Evolutionary conservation across 1,140 invertebrate species (phyloP).

Genomic region (Condylostylus longicornis): DNA sequence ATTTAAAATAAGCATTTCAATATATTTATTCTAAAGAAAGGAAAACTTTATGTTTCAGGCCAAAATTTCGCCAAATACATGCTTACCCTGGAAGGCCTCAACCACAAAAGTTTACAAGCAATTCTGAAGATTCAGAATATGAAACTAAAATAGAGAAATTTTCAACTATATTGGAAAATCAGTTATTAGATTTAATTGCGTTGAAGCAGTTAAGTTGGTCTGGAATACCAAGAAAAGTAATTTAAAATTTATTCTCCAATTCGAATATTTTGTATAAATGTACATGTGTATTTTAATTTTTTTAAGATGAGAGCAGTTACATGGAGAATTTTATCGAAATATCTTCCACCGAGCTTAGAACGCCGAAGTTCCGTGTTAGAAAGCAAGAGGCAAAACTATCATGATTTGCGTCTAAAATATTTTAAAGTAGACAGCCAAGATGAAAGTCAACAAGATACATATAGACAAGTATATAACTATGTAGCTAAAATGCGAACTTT

Average conservation of each 20-base stretch:
- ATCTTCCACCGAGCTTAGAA: conserved; percentile 81
- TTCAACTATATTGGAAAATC: conserved; percentile 52
- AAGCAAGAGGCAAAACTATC: conserved; percentile 88
- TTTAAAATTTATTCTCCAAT: conserved; percentile 32
- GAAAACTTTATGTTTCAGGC: conserved; percentile 1
- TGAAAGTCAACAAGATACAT: conserved; percentile 84
- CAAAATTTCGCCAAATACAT: conserved; percentile 9
- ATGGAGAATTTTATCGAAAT: conserved; percentile 60
- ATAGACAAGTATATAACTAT: conserved; percentile 55
- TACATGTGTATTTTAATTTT: conserved; percentile 1
- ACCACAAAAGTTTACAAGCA: conserved; percentile 38
- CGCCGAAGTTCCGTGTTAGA: conserved; percentile 67
- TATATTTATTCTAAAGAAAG: too few species aligned
- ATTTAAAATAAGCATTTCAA: too few species aligned
- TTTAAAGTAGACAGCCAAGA: conserved; percentile 79
- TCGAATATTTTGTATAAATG: background rate
- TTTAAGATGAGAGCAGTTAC: conserved; percentile 43
- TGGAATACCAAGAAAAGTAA: conserved; percentile 75
- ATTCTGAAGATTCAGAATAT: conserved; percentile 45
- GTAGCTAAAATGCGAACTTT: background rate
- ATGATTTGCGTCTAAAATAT: conserved; percentile 88
- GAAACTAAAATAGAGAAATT: conserved; percentile 75
- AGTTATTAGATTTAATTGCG: conserved; percentile 66
- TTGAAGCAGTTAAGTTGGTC: conserved; percentile 88
- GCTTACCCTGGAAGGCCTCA: conserved; percentile 45